Evolutionary conservation across 2,888 invertebrate species (phyloP).

Genomic region (Limnephilus marmoratus): DNA sequence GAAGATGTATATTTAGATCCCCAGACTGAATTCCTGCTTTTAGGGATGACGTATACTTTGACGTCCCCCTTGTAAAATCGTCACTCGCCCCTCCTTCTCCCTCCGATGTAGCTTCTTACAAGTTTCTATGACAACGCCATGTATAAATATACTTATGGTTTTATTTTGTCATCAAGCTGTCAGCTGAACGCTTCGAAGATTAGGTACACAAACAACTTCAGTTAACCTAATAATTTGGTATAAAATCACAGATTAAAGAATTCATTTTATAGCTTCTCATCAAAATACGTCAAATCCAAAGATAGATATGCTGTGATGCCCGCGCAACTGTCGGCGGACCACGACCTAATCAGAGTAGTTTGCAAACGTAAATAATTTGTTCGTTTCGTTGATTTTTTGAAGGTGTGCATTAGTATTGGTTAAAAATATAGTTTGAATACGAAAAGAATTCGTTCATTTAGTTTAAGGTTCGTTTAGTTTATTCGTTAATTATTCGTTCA

Average conservation of each 20-base stretch:
- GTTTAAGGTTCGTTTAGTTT: no score
- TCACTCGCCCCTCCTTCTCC: constrained; percentile 7
- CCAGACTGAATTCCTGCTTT: constrained; percentile 8
- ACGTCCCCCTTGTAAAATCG: constrained; percentile 27
- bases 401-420: no score
- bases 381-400: no score
- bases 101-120: constrained; percentile 38
- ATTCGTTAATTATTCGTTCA: no score
- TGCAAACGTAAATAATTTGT: no score
- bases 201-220: not conserved
- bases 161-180: constrained; percentile 18
- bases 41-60: constrained; percentile 21
- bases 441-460: no score
- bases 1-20: constrained; percentile 33
- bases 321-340: no score
- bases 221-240: not conserved
- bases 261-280: not conserved
- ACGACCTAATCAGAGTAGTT: no score
- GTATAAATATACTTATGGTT: constrained; percentile 25
- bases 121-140: constrained; percentile 47
- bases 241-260: not conserved
- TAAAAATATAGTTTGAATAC: no score
- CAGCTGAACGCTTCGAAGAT: not conserved
- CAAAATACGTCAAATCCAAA: not conserved
- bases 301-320: no score